Base-by-base conservation (phyloP, 1,140 invertebrate genomes). In the Anoplophora glabripennis region DNA sequence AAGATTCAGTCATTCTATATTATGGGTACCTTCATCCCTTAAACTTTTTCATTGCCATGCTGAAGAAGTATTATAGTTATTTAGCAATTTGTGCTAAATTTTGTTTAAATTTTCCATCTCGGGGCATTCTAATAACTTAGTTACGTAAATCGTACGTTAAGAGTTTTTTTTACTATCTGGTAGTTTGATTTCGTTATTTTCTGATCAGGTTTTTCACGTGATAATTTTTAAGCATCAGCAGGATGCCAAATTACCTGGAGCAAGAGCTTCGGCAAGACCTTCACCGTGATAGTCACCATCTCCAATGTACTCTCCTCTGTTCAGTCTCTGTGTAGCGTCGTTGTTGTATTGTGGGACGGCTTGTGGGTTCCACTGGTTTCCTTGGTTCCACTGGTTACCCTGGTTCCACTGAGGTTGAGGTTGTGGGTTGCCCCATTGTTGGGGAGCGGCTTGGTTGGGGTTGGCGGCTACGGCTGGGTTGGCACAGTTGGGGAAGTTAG, bases 201-300 rank as follows among this genome's bases (percentile, higher is more conserved):
- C n/a, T n/a, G n/a, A n/a, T n/a, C n/a, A n/a, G n/a, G n/a, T n/a
- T 41, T 41, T n/a, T 41, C 3, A 15, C 3, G 7, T 17, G 38
- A 3, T 17, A 41, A 7, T 17, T 17, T 41, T n/a, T n/a, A n/a
- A n/a, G 15, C 38, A 7, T n/a, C 38, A 5, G 5, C 21, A 28
- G 21, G 5, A 28, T 28, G 21, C 21, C 21, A 28, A 28, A 41
- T 63, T 63, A 15, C 64, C 64, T 37, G 64, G 64, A 12, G 68
- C 69, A 70, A 76, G 69, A 72, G 75, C 47, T 74, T 78, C 77
- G 70, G 75, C 75, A 67, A 77, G 44, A 70, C 77, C 79, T 78
- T 82, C 68, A 73, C 77, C 44, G 74, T 78, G 70, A 76, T 73
- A 76, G 46, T 76, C 74, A 38, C 74, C 74, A 59, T 76, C 74